Percentiles rank a stretch among this genome's conserved stretches.
Evolutionary conservation across 2,113 vertebrate species (phyloP).

Genomic region (Syngnathoides biaculeatus): DNA sequence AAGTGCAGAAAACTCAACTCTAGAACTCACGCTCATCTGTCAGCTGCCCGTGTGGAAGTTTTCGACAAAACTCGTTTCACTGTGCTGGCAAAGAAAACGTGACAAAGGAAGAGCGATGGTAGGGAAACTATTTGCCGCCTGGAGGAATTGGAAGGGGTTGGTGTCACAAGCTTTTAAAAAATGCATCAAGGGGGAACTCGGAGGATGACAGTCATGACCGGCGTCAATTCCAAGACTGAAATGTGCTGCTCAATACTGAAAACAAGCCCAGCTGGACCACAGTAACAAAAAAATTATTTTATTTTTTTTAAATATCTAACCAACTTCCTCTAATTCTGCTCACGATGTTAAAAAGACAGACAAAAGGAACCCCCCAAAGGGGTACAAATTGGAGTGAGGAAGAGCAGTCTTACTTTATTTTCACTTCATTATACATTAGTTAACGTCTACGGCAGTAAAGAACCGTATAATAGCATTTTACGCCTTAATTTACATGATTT

Average conservation of each 20-base stretch:
- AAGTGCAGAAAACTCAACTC: slow-evolving; percentile 30
- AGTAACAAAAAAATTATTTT: slow-evolving; percentile 34
- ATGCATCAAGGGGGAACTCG: slow-evolving; percentile 70
- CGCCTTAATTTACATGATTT: background rate
- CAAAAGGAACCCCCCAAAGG: background rate
- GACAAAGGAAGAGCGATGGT: slow-evolving; percentile 42
- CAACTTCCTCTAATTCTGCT: slow-evolving; percentile 14
- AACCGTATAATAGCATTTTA: background rate
- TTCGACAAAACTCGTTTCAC: slow-evolving; percentile 26
- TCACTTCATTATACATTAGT: background rate
- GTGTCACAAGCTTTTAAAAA: slow-evolving; percentile 69
- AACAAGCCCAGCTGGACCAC: slow-evolving; percentile 16
- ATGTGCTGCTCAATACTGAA: slow-evolving; percentile 41
- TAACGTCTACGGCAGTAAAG: background rate
- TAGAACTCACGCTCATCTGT: slow-evolving; percentile 35
- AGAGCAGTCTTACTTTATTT: no score
- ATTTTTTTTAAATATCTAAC: no score
- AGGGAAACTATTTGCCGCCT: slow-evolving; percentile 47
- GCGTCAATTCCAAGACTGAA: slow-evolving; percentile 54
- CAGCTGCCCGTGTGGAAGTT: slow-evolving; percentile 31
- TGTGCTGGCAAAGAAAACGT: slow-evolving; percentile 32
- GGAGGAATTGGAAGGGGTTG: slow-evolving; percentile 59
- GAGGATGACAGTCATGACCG: slow-evolving; percentile 59
- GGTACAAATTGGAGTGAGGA: background rate
- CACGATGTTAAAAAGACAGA: background rate